Evolutionary conservation across 2,113 vertebrate species (phyloP), one percentile per base, ranked within the genome.

Genomic region (Heliornis fulica): DNA sequence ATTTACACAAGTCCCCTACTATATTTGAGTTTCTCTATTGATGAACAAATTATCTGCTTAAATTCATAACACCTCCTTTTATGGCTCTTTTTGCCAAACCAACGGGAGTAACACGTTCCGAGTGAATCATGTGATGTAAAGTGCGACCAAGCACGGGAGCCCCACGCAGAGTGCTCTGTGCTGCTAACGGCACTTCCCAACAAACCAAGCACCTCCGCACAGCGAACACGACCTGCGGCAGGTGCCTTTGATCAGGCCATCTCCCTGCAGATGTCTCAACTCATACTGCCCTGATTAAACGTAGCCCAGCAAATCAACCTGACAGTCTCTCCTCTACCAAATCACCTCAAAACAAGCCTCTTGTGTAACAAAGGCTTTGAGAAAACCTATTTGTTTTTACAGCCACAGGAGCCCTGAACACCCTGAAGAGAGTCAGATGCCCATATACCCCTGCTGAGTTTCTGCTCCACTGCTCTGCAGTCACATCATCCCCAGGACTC

Each of bases 221-320:
- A 2, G 28, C 53, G 0, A 16, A 15, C 1, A 32, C 7, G 22
- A 3, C 0, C 8, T 2, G 1, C 1, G 21, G 15, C 0, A 2
- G 17, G 3, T 14, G 48, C 23, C 11, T 2, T 4, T 9, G 5
- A 7, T 15, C 25, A 17, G 2, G 23, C n/a, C 4, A 1, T 1
- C 4, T 68, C 48, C 23, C 22, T 15, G 0, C 29, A 15, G 8
- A 2, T 64, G 28, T 43, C 53, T 26, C 64, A 36, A 3, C 36
- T 16, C 1, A 0, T 61, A 12, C 32, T 36, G 31, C 57, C 22
- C 26, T 15, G 7, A 11, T 38, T 20, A 54, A 38, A 64, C 9
- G 18, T 28, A 69, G 22, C 46, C 8, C 50, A 53, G 7, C 6
- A 71, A 18, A 75, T 19, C 32, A 60, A 65, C 46, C 31, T 8